Base-by-base conservation (phyloP, 2,797 vertebrate genomes). In the Buphagus erythrorhynchus region DNA sequence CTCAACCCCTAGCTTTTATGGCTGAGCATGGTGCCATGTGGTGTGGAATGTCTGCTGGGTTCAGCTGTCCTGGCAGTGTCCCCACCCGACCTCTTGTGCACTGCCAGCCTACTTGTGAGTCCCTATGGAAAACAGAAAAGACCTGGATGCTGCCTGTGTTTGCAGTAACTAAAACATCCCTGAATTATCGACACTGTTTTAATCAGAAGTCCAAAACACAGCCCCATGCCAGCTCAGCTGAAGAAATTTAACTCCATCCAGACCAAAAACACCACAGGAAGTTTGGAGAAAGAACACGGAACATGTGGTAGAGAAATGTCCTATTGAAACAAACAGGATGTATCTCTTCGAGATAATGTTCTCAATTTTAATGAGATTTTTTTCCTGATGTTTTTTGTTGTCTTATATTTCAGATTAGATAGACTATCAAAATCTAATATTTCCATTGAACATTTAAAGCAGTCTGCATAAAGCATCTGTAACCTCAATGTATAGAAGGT, bases 51-150 rank as follows among this genome's bases (percentile, higher is more conserved):
- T 26, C 42, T 26, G 16, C 20, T 59, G 45, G 17, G 29, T 15
- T 42, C 48, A 28, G 33, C 54, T 55, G 40, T 65, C 36, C 31
- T 2, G 0, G 4, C 58, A 19, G 35, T n/a, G 26, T 58, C 40
- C 17, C 11, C 20, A 55, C 25, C 36, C 0, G 0, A 5, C 21
- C n/a, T 21, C 33, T 38, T 73, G 57, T 46, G 33, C 42, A 10
- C 24, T 26, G 25, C 11, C 24, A 73, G 31, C 28, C 51, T 42
- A 1, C 48, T 78, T 2, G 11, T 5, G 9, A 31, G 21, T 24
- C 13, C 20, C 11, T 22, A 0, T 46, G 71, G 40, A 12, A 40
- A 48, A 24, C 29, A 61, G 51, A 65, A 52, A 16, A 45, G 11
- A 4, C 58, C 22, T 52, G 61, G 29, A 21, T 49, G 12, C 28